A percentile compares a stretch with the other conserved stretches of the same genome.
phyloP scores from a whole-genome alignment of 1,140 invertebrate species.

The Anastatus disparis region DNA sequence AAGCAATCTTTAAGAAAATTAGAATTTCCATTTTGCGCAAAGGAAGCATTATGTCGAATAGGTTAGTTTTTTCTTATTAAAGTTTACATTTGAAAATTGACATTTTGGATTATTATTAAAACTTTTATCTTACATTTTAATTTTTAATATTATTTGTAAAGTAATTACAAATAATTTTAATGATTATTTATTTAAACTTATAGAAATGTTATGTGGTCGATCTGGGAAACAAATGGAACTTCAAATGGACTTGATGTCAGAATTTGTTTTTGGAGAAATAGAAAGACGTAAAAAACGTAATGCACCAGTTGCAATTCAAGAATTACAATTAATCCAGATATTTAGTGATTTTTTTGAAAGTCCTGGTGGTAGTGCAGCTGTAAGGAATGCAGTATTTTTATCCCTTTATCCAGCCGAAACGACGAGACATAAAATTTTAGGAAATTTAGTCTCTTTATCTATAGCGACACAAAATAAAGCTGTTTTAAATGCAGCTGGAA shows the following conservation, averaged over 20 bases:
- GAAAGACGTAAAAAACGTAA: slow-evolving; percentile 73
- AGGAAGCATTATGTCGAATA: slow-evolving; percentile 73
- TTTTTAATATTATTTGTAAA: slow-evolving; percentile 26
- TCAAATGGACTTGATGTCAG: slow-evolving; percentile 81
- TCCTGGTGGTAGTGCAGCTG: slow-evolving; percentile 74
- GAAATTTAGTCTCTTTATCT: slow-evolving; percentile 81
- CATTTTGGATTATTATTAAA: slow-evolving; percentile 41
- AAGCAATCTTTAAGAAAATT: slow-evolving; percentile 68
- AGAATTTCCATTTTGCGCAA: slow-evolving; percentile 74
- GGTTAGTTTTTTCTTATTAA: slow-evolving; percentile 70
- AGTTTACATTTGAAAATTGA: too few species aligned
- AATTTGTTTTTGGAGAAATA: slow-evolving; percentile 84
- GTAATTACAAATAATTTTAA: slow-evolving; percentile 4
- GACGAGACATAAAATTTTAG: slow-evolving; percentile 76
- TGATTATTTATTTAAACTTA: slow-evolving; percentile 42
- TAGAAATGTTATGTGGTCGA: slow-evolving; percentile 64
- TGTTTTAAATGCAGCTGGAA: slow-evolving; percentile 79
- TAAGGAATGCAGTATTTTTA: slow-evolving; percentile 83
- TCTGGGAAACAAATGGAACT: slow-evolving; percentile 71
- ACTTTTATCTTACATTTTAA: slow-evolving; percentile 30
- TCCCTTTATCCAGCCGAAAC: slow-evolving; percentile 78
- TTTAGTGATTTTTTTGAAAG: slow-evolving; percentile 79
- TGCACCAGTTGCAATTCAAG: slow-evolving; percentile 71
- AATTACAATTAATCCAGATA: slow-evolving; percentile 80
- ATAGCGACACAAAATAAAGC: slow-evolving; percentile 78